Conservation (phyloP, 2,113 vertebrate species). For the Myocastor coypus region DNA sequence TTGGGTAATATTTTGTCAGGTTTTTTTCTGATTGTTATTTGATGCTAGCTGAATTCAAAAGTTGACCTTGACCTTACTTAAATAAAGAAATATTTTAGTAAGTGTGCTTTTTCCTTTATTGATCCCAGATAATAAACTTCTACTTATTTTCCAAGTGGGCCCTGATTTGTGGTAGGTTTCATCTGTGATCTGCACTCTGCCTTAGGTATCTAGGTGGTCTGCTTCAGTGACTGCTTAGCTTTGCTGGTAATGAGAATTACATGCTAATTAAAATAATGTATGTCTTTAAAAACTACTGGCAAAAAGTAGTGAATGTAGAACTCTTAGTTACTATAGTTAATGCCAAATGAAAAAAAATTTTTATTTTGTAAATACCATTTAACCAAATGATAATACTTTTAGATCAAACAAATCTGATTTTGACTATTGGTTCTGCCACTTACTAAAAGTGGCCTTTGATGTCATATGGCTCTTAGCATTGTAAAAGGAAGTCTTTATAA, state of each 20-base stretch:
- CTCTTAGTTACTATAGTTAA: background rate
- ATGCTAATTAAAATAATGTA: background rate
- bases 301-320: background rate
- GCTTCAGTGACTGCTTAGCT: background rate
- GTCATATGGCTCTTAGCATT: background rate
- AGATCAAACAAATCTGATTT: background rate
- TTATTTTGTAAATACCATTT: background rate
- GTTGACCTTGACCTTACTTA: constrained; percentile 83
- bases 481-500: background rate
- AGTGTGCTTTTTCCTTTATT: constrained; percentile 72
- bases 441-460: background rate
- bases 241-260: constrained; percentile 6
- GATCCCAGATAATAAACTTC: background rate
- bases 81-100: constrained; percentile 91
- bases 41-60: constrained; percentile 83
- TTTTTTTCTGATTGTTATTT: constrained; percentile 83
- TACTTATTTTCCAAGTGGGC: background rate
- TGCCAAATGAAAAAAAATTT: background rate
- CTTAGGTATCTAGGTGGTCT: background rate
- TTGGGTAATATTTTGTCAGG: constrained; percentile 74
- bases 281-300: background rate
- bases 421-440: constrained; percentile 11
- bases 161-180: background rate
- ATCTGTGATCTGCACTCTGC: accelerated
- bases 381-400: background rate